These are phyloP conservation scores for Rynchops niger DNA, from an alignment of 2,113 vertebrate species.

Conservation along the genomic window DNA sequence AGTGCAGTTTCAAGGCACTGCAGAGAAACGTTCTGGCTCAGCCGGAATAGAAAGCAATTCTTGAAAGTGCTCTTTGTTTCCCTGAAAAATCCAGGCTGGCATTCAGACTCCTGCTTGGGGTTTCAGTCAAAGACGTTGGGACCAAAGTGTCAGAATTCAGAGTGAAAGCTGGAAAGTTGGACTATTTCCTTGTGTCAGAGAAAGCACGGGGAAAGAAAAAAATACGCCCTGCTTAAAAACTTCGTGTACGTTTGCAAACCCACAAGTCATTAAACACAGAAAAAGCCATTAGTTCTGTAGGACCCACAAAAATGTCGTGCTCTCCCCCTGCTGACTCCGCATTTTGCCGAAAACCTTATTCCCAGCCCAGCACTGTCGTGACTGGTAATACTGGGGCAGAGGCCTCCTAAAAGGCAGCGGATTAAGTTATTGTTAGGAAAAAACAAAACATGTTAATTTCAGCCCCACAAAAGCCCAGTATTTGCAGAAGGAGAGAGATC, in stretches of 20 bases:
- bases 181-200: conserved; percentile 28
- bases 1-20: conserved; percentile 29
- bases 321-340: not conserved
- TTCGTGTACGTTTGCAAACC: not conserved
- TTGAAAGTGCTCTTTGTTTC: conserved; percentile 64
- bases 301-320: conserved; percentile 5
- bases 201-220: not conserved
- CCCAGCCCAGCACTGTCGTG: not conserved
- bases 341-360: not conserved
- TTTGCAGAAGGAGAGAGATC: not conserved
- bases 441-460: not conserved
- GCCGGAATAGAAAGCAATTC: conserved; percentile 35
- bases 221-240: not conserved
- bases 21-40: not conserved
- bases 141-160: conserved; percentile 43
- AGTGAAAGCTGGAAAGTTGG: conserved; percentile 49
- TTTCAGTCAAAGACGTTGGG: conserved; percentile 24
- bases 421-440: not conserved
- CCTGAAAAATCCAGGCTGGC: conserved; percentile 45
- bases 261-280: conserved; percentile 29
- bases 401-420: not conserved
- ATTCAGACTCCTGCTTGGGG: conserved; percentile 18
- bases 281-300: conserved; percentile 11
- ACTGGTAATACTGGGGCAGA: not conserved
- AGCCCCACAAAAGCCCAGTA: not conserved